phyloP scores from a whole-genome alignment of 2,113 vertebrate genomes.

The Galemys pyrenaicus region DNA sequence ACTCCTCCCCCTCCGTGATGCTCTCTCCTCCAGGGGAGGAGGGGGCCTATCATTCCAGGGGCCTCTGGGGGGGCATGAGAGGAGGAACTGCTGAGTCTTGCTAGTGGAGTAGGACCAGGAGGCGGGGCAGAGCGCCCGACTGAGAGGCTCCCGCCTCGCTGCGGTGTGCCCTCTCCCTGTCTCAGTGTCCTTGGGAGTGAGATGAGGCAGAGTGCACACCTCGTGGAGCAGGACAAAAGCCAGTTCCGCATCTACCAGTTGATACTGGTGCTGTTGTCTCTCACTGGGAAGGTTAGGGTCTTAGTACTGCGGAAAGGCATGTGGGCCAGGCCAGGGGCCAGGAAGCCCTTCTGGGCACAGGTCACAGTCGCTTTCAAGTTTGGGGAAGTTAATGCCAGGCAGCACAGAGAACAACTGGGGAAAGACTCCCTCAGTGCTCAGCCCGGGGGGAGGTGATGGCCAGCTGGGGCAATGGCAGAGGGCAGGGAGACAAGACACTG shows the following conservation, averaged over 20 bases:
- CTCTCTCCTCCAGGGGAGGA: background rate
- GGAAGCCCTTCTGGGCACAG: background rate
- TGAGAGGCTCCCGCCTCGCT: background rate
- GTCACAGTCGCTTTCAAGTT: background rate
- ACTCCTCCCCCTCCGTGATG: background rate
- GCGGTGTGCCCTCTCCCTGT: background rate
- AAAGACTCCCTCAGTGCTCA: no score
- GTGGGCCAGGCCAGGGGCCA: background rate
- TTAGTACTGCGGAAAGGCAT: background rate
- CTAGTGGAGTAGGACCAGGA: accelerated
- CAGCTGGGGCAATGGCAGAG: background rate
- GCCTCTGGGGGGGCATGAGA: background rate
- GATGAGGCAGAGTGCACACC: background rate
- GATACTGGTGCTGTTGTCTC: accelerated
- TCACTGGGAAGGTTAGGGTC: background rate
- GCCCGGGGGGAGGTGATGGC: background rate
- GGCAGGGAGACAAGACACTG: accelerated
- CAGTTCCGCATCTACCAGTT: background rate
- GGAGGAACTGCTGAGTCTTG: background rate
- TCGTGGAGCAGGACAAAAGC: no score
- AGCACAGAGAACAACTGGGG: background rate
- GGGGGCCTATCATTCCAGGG: background rate
- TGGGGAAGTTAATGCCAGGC: background rate
- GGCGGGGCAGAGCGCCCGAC: no score
- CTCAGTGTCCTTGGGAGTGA: background rate